Evolutionary conservation across 2,797 vertebrate species (phyloP), one percentile per base, ranked within the genome.

Genomic region (Propithecus perrieri): DNA sequence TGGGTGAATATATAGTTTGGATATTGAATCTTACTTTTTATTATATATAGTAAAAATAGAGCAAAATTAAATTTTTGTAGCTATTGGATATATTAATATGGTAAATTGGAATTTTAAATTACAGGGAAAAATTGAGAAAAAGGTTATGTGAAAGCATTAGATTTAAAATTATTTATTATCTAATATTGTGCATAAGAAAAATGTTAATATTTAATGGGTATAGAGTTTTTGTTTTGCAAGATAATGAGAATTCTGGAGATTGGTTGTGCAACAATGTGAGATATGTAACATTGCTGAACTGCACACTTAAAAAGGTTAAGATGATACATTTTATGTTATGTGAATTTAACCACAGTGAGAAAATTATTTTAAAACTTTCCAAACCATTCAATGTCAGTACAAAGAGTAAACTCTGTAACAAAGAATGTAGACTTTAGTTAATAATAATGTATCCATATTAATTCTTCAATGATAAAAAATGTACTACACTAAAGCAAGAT

Each of bases 181-280:
- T 93, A 53, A 1, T 67, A 50, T 78, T 96, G 78, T 87, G 26
- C 12, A 79, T 95, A 88, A 92, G 85, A 93, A 94, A 96, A 95
- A 75, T 71, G 2, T 88, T 88, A 76, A 11, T 67, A 65, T 78
- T 91, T 89, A 89, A 30, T 55, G 55, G 38, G 28, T 81, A 11
- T 61, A 86, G 69, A 38, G 35, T 83, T 96, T 72, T 30, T 91
- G 12, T 93, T 97, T 80, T 93, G 7, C 15, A 88, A 84, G 15
- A 59, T n/a, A 65, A n/a, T 59, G 26, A 79, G 43, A 81, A 78
- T 85, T 85, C 63, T 92, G 26, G 46, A 94, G 22, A 84, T 94
- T 71, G 41, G n/a, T 78, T 93, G 55, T 1, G 85, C 63, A 88
- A 0, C 7, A 67, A 0, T 61, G n/a, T 86, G 41, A 94, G 33